Percentiles rank a stretch among this genome's conserved stretches.
These are phyloP conservation scores for Pyrochroa serraticornis DNA, from an alignment of 2,888 invertebrate species.

Conservation along the genomic window DNA sequence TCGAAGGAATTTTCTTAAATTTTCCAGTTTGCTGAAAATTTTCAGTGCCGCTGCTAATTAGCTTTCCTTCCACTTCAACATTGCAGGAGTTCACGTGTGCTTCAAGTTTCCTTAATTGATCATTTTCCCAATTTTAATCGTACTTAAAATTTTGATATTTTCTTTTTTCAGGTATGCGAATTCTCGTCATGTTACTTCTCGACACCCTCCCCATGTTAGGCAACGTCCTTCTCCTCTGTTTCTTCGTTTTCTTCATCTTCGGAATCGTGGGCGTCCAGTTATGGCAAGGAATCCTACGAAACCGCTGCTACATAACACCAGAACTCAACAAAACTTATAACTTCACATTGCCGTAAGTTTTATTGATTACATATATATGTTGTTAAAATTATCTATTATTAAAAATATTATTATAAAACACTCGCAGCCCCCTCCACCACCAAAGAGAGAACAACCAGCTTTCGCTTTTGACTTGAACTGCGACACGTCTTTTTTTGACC, in stretches of 20 bases:
- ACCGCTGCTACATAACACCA: conserved; percentile 79
- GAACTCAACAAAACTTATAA: conserved; percentile 33
- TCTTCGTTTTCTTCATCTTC: conserved; percentile 99
- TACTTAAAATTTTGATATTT: neutral
- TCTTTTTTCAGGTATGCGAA: conserved; percentile 88
- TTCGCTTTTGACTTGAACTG: too few species aligned
- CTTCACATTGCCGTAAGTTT: conserved; percentile 75
- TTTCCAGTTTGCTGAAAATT: too few species aligned
- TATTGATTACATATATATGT: too few species aligned
- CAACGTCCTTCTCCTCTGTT: conserved; percentile 96
- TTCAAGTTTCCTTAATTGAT: neutral
- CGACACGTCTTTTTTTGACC: too few species aligned
- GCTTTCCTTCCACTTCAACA: too few species aligned
- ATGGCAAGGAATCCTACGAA: conserved; percentile 97
- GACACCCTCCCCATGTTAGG: conserved; percentile 99
- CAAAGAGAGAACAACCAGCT: too few species aligned
- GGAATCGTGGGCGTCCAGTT: conserved; percentile 99
- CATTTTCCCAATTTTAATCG: neutral
- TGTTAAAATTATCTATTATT: too few species aligned
- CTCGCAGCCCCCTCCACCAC: too few species aligned
- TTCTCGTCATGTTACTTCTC: conserved; percentile 95
- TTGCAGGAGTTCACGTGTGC: too few species aligned
- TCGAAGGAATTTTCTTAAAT: too few species aligned
- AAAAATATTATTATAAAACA: too few species aligned
- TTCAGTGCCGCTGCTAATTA: too few species aligned